phyloP scores from a whole-genome alignment of 2,888 invertebrate genomes.

The Hydraecia micacea region DNA sequence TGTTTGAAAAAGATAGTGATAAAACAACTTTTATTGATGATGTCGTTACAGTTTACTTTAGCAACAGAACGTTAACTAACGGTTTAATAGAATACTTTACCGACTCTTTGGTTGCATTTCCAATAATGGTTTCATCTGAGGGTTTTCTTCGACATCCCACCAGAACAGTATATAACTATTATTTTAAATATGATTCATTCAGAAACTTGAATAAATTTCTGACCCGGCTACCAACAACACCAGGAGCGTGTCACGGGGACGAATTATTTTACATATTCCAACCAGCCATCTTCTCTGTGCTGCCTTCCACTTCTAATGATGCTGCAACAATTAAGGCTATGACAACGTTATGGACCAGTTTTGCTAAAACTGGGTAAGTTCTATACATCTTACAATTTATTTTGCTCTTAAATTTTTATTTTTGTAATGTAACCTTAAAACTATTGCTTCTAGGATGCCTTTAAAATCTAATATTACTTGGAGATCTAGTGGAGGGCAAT shows the following conservation, averaged over 20 bases:
- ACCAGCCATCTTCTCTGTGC: conserved; percentile 46
- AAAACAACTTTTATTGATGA: conserved; percentile 58
- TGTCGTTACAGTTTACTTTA: conserved; percentile 68
- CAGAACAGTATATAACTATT: conserved; percentile 69
- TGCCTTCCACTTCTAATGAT: conserved; percentile 56
- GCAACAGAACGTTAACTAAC: conserved; percentile 50
- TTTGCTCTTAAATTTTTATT: too few relatives aligned
- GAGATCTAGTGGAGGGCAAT: conserved; percentile 43
- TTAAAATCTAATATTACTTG: conserved; percentile 30
- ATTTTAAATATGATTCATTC: conserved; percentile 69
- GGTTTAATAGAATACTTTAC: conserved; percentile 71
- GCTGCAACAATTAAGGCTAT: conserved; percentile 61
- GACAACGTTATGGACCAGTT: conserved; percentile 70
- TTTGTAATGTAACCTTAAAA: background rate
- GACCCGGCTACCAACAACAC: conserved; percentile 48
- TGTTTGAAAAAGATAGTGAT: conserved; percentile 58
- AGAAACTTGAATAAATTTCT: conserved; percentile 70
- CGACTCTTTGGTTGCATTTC: conserved; percentile 68
- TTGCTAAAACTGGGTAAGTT: conserved; percentile 73
- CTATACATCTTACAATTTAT: background rate
- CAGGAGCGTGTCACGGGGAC: conserved; percentile 71
- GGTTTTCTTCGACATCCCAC: conserved; percentile 53
- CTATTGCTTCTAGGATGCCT: conserved; percentile 59
- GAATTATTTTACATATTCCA: conserved; percentile 71
- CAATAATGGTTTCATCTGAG: conserved; percentile 57